Evolutionary conservation across 1,140 invertebrate species (phyloP).

Genomic region (Drosophila melanogaster): Release_6_plus_ISO1_MT NT_037436.4:16310001-16310500

Average conservation of each 20-base stretch:
- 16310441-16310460: constrained; percentile 41
- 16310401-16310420: constrained; percentile 60
- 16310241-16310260: background rate
- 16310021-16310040: constrained; percentile 58
- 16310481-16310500: constrained; percentile 14
- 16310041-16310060: constrained; percentile 72
- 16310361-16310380: constrained; percentile 52
- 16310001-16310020: constrained; percentile 44
- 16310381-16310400: constrained; percentile 25
- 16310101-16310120: background rate
- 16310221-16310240: too few species aligned
- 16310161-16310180: too few species aligned
- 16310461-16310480: constrained; percentile 45
- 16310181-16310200: too few species aligned
- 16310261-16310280: constrained; percentile 15
- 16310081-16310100: constrained; percentile 23
- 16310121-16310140: background rate
- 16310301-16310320: constrained; percentile 68
- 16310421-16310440: constrained; percentile 65
- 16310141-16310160: too few species aligned
- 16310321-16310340: constrained; percentile 75
- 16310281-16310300: constrained; percentile 21
- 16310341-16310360: constrained; percentile 74
- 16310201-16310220: background rate
- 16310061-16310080: constrained; percentile 52